Evolutionary conservation across 2,797 vertebrate species (phyloP), one percentile per base, ranked within the genome.

Genomic region (Propithecus perrieri): DNA sequence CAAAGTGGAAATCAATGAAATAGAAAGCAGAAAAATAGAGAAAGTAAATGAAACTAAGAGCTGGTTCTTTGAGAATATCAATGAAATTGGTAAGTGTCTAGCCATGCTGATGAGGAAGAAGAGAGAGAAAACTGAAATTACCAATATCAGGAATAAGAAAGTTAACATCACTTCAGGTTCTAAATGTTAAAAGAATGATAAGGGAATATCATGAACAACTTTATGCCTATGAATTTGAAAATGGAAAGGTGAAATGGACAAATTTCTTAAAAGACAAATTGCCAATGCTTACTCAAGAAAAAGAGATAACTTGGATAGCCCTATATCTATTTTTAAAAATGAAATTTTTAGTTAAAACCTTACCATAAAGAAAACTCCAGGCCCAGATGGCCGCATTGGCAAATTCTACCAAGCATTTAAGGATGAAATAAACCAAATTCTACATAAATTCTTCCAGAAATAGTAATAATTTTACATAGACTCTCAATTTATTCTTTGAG

Each of bases 401-500:
- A 33, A 85, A 85, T 92, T 53, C 20, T 41, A 80, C 38, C 22
- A 74, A 85, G 53, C 28, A 38, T 50, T 80, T 46, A 79, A 91
- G 35, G 8, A 43, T 63, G 53, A 72, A 80, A 53, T 75, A 85
- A 75, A 75, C 83, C 38, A 22, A 85, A 26, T 83, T 84, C 53
- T 35, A 78, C 38, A 63, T 65, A 50, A 90, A 18, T 50, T 74
- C 53, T 65, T 92, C 17, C 28, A 80, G 74, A 93, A 85, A 72
- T 61, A 79, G 72, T 61, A 79, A 85, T 30, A 61, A 84, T 59
- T 67, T 28, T 85, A 41, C 18, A 75, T 30, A 90, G 85, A 91
- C 41, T 90, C 41, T 81, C 35, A 80, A n/a, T 67, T 90, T 48
- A 71, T 76, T 87, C 30, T 76, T 59, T 91, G 75, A 96, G 30